Evolutionary conservation across 2,888 invertebrate species (phyloP), one percentile per base, ranked within the genome.

Genomic region (Pyrrhia umbra): DNA sequence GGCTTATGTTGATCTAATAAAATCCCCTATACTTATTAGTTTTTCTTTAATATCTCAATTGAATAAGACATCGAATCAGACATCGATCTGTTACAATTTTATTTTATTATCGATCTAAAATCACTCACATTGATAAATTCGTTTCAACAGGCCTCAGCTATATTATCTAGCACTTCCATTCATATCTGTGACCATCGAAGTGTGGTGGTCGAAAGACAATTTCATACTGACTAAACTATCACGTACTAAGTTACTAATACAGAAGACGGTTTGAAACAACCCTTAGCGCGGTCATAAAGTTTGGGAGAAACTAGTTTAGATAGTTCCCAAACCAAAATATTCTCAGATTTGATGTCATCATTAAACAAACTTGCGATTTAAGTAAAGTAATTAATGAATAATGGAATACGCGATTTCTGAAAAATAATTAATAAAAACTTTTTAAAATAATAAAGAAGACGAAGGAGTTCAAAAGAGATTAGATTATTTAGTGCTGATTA

Each of bases 241-340:
- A 20, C 13, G 5, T 15, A 20, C 34, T 42, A 42, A 42, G 18
- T 42, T 20, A 13, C 10, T 2, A 42, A 42, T 42, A 42, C 20
- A 42, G 18, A 34, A 42, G 18, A 34, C n/a, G 13, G 34, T 34
- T 34, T 34, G 13, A 34, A 34, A 34, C 34, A 34, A 34, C 34
- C 27, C 1, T 15, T 52, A n/a, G 21, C 52, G 45, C 45, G 15
- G 34, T 27, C 21, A 34, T 10, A 4, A 51, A 51, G 45, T 70
- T 62, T 16, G n/a, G 21, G 4, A 10, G 6, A 37, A 67, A 40
- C 18, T 61, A 25, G 40, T 37, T 40, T 42, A 67, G 25, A 46
- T 62, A 51, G 18, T 70, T 71, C 2, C n/a, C 3, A 27, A 52
- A 70, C 18, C 37, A 27, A 52, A 27, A 70, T 51, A 71, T 47